phyloP scores from a whole-genome alignment of 2,888 invertebrate genomes.

The Ethmia dodecea region DNA sequence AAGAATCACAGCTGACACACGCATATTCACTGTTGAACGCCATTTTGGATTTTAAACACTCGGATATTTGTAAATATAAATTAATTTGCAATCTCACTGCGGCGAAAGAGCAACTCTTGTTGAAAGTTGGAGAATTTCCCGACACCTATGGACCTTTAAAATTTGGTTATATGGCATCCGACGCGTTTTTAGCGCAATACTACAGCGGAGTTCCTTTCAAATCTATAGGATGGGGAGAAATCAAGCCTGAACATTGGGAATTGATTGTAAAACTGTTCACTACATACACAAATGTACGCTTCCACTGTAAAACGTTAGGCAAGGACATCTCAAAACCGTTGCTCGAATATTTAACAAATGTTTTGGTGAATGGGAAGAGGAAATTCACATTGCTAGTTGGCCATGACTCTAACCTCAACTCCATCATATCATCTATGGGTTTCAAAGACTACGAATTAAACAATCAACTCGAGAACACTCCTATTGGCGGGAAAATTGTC shows the following conservation, averaged over 20 bases:
- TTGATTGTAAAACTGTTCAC: constrained; percentile 32
- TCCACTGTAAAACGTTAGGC: constrained; percentile 34
- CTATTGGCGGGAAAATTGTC: constrained; percentile 55
- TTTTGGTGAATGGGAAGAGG: constrained; percentile 25
- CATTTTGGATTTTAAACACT: constrained; percentile 43
- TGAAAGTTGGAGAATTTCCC: constrained; percentile 39
- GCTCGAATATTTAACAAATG: constrained; percentile 36
- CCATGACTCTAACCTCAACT: constrained; percentile 53
- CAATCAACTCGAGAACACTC: constrained; percentile 45
- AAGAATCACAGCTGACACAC: constrained; percentile 28
- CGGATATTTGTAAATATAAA: constrained; percentile 36
- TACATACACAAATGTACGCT: constrained; percentile 45
- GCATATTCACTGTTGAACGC: constrained; percentile 34
- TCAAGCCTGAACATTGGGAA: constrained; percentile 39
- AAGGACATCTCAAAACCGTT: constrained; percentile 40
- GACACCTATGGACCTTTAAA: constrained; percentile 41
- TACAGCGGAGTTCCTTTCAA: constrained; percentile 44
- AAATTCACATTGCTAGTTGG: constrained; percentile 46
- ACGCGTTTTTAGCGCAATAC: constrained; percentile 54
- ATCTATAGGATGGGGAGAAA: constrained; percentile 53
- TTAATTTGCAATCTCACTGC: constrained; percentile 38
- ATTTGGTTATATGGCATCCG: constrained; percentile 39
- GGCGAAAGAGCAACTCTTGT: constrained; percentile 28
- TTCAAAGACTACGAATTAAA: constrained; percentile 37
- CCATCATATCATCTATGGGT: constrained; percentile 35